Evolutionary conservation across 2,888 invertebrate genomes (phyloP), one percentile per base, ranked within the genome.

Genomic region (Ormyrus thymus): DNA sequence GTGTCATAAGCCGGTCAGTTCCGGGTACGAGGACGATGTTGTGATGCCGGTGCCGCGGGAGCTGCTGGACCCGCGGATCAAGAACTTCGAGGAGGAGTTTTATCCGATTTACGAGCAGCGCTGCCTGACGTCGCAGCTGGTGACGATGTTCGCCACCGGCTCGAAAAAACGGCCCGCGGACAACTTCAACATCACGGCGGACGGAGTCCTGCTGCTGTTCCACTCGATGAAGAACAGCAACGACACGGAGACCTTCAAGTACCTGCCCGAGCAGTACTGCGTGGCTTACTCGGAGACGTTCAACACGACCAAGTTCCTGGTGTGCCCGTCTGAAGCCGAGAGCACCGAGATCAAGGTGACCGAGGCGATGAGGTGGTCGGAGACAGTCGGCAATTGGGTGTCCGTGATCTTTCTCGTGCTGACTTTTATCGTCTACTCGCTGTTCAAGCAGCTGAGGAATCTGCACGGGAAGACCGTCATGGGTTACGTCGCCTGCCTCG

Each of bases 381-480:
- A 61, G 9, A 53, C 62, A 1, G n/a, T 53, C 5, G 56, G 43
- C 4, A 59, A 59, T 8, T 53, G 13, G 29, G 8, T 87, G 6
- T 88, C 88, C 6, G 81, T 82, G 29, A 68, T 84, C 7, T 88
- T 86, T 70, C 80, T 89, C 0, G 58, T 84, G 0, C 73, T 83
- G 10, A 89, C 89, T 0, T 85, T 89, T 58, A 0, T 86, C 15
- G 86, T 87, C n/a, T 89, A 90, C 81, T 81, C 84, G 3, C 29
- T 87, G 1, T 75, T 89, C 6, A 84, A 86, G 6, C 84, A 86
- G 71, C 78, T 90, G 70, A 83, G 84, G 50, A 89, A 86, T 76
- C 83, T 89, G n/a, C 88, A 89, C 48, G 90, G 90, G 4, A 78
- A 84, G 66, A 86, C 85, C 6, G 80, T 89, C 8, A 85, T 87